Base-by-base conservation (phyloP, 2,113 vertebrate species). In the Sialia sialis region DNA sequence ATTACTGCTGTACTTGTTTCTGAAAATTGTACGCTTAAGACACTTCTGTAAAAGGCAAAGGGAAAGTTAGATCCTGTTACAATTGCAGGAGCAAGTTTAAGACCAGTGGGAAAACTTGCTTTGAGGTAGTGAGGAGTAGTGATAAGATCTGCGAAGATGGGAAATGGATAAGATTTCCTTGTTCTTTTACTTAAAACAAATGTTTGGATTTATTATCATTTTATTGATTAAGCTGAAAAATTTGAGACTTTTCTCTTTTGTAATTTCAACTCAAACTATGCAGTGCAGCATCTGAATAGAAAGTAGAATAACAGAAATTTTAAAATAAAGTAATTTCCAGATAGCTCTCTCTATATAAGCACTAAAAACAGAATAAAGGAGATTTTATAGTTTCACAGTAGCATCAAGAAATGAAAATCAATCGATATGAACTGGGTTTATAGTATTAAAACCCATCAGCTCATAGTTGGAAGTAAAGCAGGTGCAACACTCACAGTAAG, bases 301-400 rank as follows among this genome's bases (percentile, higher is more conserved):
- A 82, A 87, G 21, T 51, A 87, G 70, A 83, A 81, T 72, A 91
- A 55, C 49, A 90, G 59, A 94, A 95, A n/a, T 36, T 63, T 73
- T 23, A 48, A 48, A 48, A 48, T 29, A 72, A 93, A 94, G 88
- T 83, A 69, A 64, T 94, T 95, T 90, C 52, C 59, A 80, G 62
- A 73, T 32, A 79, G 54, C 52, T 95, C 54, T 83, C 52, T 95
- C 54, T 83, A 23, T 67, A 62, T 86, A 67, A 48, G 58, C 86
- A 69, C 48, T 96, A 87, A 96, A 94, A 92, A 4, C 56, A 78
- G 94, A 93, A 92, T 95, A 85, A 92, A 79, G 41, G 30, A 75
- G 32, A 80, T 91, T 91, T 92, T 34, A 34, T 68, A 80, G 77
- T 90, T 91, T 91, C 63, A 66, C 59, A 75, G 59, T 72, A 79